Percentiles rank a stretch among this genome's conserved stretches.
phyloP scores from a whole-genome alignment of 2,113 vertebrate species.

The Labeo catla region DNA sequence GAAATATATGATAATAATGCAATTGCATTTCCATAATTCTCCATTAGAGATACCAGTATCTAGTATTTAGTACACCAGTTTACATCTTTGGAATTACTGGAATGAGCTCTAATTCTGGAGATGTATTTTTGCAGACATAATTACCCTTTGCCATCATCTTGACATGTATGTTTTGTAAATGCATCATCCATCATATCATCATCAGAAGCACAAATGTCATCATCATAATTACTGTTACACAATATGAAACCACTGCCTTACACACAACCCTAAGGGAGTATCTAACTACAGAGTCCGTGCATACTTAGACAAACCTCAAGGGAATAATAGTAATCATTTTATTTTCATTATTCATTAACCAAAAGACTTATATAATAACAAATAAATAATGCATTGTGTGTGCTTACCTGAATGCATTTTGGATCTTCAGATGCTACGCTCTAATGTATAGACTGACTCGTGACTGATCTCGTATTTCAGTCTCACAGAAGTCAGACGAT shows the following conservation, averaged over 20 bases:
- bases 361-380: neutral
- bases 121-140: slow-evolving; percentile 2
- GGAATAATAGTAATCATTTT: neutral
- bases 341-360: neutral
- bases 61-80: neutral
- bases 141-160: neutral
- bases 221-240: slow-evolving; percentile 21
- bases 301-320: neutral
- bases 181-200: slow-evolving; percentile 27
- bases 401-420: neutral
- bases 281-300: neutral
- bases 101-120: slow-evolving; percentile 5
- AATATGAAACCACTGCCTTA: slow-evolving; percentile 16
- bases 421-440: neutral
- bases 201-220: neutral
- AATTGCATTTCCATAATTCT: neutral
- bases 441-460: neutral
- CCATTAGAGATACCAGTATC: neutral
- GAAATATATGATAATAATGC: too few species aligned
- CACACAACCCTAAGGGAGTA: neutral
- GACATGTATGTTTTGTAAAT: neutral
- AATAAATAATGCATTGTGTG: neutral
- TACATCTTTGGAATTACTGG: neutral
- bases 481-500: neutral
- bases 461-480: slow-evolving; percentile 7